phyloP scores from a whole-genome alignment of 2,888 invertebrate genomes.

The Mimachlamys varia region DNA sequence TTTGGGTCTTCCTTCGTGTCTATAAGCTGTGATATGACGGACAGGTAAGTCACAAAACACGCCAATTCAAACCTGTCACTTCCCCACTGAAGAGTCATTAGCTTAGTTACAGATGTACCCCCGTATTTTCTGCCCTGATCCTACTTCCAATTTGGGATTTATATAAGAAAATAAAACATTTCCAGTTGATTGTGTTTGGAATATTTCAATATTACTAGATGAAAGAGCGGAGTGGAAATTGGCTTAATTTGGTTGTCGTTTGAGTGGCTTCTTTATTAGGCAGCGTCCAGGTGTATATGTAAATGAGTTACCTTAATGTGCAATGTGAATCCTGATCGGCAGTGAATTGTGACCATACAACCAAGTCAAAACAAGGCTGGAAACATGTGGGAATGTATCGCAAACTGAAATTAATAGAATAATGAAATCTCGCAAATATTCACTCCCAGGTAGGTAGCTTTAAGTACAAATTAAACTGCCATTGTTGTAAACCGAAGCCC shows the following conservation, averaged over 20 bases:
- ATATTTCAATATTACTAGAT: slow-evolving; percentile 36
- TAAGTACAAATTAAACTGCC: background rate
- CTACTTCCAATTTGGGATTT: slow-evolving; percentile 24
- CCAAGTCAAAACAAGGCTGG: slow-evolving; percentile 18
- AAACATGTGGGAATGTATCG: slow-evolving; percentile 20
- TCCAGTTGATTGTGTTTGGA: slow-evolving; percentile 34
- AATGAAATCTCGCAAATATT: slow-evolving; percentile 1
- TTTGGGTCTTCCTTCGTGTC: background rate
- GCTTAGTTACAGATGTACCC: background rate
- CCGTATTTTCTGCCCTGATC: background rate
- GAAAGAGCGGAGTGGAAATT: slow-evolving; percentile 25
- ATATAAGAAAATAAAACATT: slow-evolving; percentile 36
- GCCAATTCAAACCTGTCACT: background rate
- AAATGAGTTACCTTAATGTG: slow-evolving; percentile 3
- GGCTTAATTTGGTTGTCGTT: slow-evolving; percentile 31
- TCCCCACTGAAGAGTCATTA: slow-evolving; percentile 15
- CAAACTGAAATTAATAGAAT: background rate
- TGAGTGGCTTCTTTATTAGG: slow-evolving; percentile 34
- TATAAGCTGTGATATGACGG: background rate
- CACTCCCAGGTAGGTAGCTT: background rate
- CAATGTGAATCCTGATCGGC: slow-evolving; percentile 6
- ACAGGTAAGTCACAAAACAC: slow-evolving; percentile 2
- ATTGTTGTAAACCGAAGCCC: background rate
- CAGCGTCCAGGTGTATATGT: slow-evolving; percentile 31
- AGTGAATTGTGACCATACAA: slow-evolving; percentile 12